Evolutionary conservation across 2,888 invertebrate genomes (phyloP).

Genomic region (Agapetus fuscipes): DNA sequence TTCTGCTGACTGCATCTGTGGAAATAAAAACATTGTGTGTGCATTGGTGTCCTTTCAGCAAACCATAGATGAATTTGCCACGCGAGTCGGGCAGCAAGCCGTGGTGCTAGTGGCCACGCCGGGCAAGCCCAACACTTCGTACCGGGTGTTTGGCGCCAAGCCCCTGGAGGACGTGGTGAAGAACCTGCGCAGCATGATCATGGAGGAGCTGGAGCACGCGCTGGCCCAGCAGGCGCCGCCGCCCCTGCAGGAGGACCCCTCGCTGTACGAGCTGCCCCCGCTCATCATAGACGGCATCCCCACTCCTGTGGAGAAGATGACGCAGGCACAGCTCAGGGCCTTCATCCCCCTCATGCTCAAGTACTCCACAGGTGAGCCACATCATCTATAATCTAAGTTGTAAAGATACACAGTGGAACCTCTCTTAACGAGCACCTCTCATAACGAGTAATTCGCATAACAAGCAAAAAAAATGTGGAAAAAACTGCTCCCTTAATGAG

Average conservation of each 20-base stretch:
- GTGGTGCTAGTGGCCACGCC: slow-evolving; percentile 93
- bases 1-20: no score
- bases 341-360: slow-evolving; percentile 98
- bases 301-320: slow-evolving; percentile 98
- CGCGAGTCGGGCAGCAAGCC: slow-evolving; percentile 94
- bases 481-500: no score
- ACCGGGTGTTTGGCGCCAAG: slow-evolving; percentile 94
- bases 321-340: slow-evolving; percentile 91
- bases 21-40: no score
- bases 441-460: no score
- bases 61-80: slow-evolving; percentile 95
- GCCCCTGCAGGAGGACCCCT: slow-evolving; percentile 73
- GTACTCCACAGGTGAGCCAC: slow-evolving; percentile 79
- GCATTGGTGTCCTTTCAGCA: no score
- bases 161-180: slow-evolving; percentile 93
- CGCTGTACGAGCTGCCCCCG: slow-evolving; percentile 90
- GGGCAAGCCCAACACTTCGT: slow-evolving; percentile 91
- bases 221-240: slow-evolving; percentile 72
- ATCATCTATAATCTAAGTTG: no score
- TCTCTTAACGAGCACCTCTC: no score
- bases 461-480: no score
- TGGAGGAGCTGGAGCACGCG: slow-evolving; percentile 91
- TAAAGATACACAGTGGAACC: no score
- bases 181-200: slow-evolving; percentile 80
- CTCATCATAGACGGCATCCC: slow-evolving; percentile 96